Evolutionary conservation across 2,797 vertebrate genomes (phyloP).

Genomic region (Bovichtus variegatus): DNA sequence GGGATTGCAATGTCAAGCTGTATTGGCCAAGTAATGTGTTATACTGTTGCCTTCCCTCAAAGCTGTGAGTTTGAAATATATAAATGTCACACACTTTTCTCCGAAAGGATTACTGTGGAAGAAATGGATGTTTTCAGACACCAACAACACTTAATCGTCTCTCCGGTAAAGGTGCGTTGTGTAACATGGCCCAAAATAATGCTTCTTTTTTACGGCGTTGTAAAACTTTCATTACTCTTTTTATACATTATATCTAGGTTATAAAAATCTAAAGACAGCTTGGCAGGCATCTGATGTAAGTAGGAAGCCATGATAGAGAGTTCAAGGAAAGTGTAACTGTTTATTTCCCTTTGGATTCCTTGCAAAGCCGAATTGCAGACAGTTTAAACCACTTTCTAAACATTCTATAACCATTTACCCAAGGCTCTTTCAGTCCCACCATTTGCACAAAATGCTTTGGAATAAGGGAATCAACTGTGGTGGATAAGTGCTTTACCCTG

Average conservation of each 20-base stretch:
- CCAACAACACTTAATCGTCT: constrained; percentile 63
- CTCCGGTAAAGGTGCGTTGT: constrained; percentile 47
- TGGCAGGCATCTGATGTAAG: constrained; percentile 25
- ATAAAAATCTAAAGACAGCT: not conserved
- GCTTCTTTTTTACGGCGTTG: constrained; percentile 15
- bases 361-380: constrained; percentile 53
- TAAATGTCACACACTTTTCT: constrained; percentile 73
- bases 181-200: constrained; percentile 26
- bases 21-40: constrained; percentile 71
- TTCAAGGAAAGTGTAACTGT: constrained; percentile 40
- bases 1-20: constrained; percentile 77
- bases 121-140: constrained; percentile 71
- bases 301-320: constrained; percentile 23
- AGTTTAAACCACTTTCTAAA: constrained; percentile 60
- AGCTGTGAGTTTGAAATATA: constrained; percentile 74
- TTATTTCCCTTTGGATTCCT: constrained; percentile 34
- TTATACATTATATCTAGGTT: constrained; percentile 26
- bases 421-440: constrained; percentile 43
- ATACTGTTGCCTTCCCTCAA: constrained; percentile 66
- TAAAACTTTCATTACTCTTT: constrained; percentile 28
- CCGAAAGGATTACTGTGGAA: constrained; percentile 72
- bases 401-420: constrained; percentile 55
- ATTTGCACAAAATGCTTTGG: constrained; percentile 53
- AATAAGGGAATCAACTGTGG: constrained; percentile 53
- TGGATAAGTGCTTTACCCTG: constrained; percentile 58